Conservation (phyloP, 2,797 vertebrate genomes). For the Acipenser oxyrinchus region DNA sequence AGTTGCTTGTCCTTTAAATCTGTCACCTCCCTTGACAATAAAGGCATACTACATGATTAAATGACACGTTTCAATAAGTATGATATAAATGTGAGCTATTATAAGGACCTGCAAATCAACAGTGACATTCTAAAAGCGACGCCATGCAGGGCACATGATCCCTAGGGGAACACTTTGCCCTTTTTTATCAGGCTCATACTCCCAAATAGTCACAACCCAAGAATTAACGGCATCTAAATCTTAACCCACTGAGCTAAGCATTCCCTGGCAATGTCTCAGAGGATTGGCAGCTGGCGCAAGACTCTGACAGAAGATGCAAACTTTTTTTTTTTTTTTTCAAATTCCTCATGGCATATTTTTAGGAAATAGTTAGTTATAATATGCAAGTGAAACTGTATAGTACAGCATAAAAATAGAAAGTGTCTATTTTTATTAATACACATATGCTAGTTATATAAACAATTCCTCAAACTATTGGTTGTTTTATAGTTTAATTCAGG, state of each 20-base stretch:
- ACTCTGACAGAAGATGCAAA: constrained; percentile 9
- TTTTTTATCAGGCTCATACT: neutral
- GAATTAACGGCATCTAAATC: constrained; percentile 19
- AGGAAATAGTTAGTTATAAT: no score
- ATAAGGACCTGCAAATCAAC: neutral
- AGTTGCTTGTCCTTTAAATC: neutral
- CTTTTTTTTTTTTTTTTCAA: constrained; percentile 6
- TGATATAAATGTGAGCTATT: constrained; percentile 10
- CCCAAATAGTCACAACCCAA: constrained; percentile 13
- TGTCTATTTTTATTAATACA: no score
- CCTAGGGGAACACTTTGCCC: neutral
- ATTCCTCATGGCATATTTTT: no score
- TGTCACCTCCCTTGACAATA: neutral
- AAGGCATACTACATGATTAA: neutral
- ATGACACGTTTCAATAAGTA: neutral
- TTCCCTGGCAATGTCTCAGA: neutral
- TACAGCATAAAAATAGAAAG: no score
- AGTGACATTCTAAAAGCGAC: neutral
- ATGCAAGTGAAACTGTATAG: no score
- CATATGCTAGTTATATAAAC: no score
- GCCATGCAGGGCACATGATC: neutral
- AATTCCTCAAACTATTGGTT: no score
- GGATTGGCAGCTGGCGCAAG: constrained; percentile 3
- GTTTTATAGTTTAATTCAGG: no score
- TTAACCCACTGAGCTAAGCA: constrained; percentile 13